phyloP scores from a whole-genome alignment of 2,797 vertebrate species.

The Pterois miles region DNA sequence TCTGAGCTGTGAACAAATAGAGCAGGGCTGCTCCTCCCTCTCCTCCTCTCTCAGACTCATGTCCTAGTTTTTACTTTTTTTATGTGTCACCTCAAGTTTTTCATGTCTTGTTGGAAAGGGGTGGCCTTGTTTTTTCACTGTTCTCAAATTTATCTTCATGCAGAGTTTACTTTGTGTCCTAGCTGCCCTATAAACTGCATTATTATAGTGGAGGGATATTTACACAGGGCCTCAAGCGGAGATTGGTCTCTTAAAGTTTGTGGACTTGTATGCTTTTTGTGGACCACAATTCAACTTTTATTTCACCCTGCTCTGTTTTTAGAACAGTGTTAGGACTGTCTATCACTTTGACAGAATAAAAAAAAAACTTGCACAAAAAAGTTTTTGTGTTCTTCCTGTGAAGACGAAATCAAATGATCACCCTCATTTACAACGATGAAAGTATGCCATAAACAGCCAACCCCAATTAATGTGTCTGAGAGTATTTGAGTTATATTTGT shows the following conservation, averaged over 20 bases:
- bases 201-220: slow-evolving; percentile 1
- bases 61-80: slow-evolving; percentile 75
- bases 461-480: background rate
- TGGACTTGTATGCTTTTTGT: background rate
- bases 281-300: background rate
- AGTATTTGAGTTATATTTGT: background rate
- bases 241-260: background rate
- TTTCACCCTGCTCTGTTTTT: background rate
- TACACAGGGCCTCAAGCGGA: background rate
- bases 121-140: slow-evolving; percentile 69
- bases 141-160: slow-evolving; percentile 45
- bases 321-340: background rate
- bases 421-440: background rate
- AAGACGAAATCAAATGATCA: background rate
- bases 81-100: slow-evolving; percentile 75
- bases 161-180: slow-evolving; percentile 43
- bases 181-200: slow-evolving; percentile 17
- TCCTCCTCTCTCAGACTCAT: slow-evolving; percentile 42
- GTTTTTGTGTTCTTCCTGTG: background rate
- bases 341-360: background rate
- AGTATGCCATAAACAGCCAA: background rate
- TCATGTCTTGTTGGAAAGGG: slow-evolving; percentile 37
- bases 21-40: slow-evolving; percentile 44
- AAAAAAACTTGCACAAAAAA: background rate
- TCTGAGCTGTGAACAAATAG: slow-evolving; percentile 58